A percentile compares a stretch with the other conserved stretches of the same genome.
These are phyloP conservation scores for Harpalus rubripes DNA, from an alignment of 2,888 invertebrate species.

Conservation along the genomic window DNA sequence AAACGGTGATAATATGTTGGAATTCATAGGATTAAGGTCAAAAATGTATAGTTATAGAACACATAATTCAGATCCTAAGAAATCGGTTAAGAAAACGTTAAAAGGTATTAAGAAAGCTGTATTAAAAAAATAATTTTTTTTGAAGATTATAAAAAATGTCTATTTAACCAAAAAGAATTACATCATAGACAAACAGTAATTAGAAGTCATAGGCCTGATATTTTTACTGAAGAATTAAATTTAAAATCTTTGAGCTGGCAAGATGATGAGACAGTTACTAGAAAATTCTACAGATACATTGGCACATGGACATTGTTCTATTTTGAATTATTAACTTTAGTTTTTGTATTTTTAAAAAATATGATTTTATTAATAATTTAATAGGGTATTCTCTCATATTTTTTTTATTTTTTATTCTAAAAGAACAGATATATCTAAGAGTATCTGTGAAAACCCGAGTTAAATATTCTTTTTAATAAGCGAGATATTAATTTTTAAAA, in stretches of 20 bases:
- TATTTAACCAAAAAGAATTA: conserved; percentile 37
- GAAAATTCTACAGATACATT: conserved; percentile 34
- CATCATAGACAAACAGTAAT: conserved; percentile 26
- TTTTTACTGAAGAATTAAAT: conserved; percentile 19
- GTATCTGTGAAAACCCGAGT: no score
- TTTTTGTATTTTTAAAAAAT: conserved; percentile 20
- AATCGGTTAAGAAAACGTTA: conserved; percentile 67
- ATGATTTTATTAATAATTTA: conserved; percentile 24
- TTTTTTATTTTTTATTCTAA: no score
- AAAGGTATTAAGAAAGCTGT: conserved; percentile 68
- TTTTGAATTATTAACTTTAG: not conserved
- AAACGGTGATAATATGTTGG: conserved; percentile 63
- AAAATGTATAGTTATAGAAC: conserved; percentile 68
- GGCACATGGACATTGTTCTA: not conserved
- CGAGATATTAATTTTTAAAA: no score
- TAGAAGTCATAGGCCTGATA: conserved; percentile 13
- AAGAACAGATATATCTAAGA: no score
- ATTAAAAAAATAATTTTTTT: conserved; percentile 57
- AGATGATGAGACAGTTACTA: conserved; percentile 13
- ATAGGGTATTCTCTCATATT: no score
- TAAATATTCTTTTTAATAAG: no score
- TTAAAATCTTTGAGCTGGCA: conserved; percentile 10
- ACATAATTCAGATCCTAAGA: conserved; percentile 40
- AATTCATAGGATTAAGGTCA: conserved; percentile 67
- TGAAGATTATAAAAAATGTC: no score